These are phyloP conservation scores for Sturnira hondurensis DNA, from an alignment of 2,113 vertebrate species.

Conservation along the genomic window DNA sequence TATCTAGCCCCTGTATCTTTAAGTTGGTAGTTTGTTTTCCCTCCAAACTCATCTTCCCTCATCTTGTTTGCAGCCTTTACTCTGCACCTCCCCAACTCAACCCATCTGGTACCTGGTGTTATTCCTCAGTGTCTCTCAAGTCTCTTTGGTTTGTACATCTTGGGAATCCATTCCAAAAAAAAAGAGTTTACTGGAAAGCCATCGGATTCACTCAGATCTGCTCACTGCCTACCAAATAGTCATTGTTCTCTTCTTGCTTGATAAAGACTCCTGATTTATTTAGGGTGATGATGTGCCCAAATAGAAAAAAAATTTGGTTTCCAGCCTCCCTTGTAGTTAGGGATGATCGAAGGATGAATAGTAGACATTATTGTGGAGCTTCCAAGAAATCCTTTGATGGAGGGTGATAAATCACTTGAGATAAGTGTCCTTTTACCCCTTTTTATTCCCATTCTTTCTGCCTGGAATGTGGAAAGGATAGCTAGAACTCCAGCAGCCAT, in stretches of 20 bases:
- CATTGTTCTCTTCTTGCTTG: background rate
- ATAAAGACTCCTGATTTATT: background rate
- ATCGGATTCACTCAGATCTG: background rate
- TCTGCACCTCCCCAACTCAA: background rate
- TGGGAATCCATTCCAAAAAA: background rate
- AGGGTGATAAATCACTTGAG: background rate
- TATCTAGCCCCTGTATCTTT: background rate
- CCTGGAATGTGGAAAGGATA: background rate
- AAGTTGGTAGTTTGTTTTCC: background rate
- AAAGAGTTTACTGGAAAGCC: background rate
- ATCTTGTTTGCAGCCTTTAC: background rate
- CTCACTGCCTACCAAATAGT: background rate
- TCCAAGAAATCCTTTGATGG: background rate
- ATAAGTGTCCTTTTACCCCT: background rate
- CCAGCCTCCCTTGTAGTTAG: background rate
- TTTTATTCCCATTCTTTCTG: background rate
- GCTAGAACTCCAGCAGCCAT: background rate
- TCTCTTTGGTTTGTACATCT: background rate
- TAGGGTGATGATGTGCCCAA: background rate
- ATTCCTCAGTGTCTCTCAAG: background rate
- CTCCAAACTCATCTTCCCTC: no score
- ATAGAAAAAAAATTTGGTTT: background rate
- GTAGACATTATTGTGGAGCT: background rate
- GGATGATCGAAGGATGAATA: background rate
- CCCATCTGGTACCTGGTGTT: background rate